Base-by-base conservation (phyloP, 2,888 invertebrate species). In the Nebria brevicollis region DNA sequence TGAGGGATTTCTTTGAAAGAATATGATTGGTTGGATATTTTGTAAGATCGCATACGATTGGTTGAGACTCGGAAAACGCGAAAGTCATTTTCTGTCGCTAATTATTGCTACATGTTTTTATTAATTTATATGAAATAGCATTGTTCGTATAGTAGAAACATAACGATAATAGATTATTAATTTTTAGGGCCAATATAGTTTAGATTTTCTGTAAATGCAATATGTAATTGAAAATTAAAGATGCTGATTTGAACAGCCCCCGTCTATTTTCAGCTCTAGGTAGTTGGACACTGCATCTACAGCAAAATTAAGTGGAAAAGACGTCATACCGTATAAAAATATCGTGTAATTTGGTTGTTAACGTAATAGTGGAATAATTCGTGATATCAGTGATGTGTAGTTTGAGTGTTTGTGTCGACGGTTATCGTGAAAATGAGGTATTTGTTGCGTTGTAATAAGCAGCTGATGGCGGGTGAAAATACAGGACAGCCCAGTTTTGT, bases 201-300 rank as follows among this genome's bases (percentile, higher is more conserved):
- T 6, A 66, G 26, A 26, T 7, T 76, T 26, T 65, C n/a, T 76
- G 7, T 13, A 54, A 20, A n/a, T 8, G 43, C 66, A 54, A 41
- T 25, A 41, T 72, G 10, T 41, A 72, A 54, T 41, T 64, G 34
- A 34, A 73, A 65, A 79, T 84, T 83, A 85, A 83, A 84, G 90
- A 89, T 86, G 85, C 85, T 87, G 87, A 84, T 83, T 85, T 85
- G 89, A 89, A 90, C 90, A 91, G 91, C 92, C 92, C 92, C 92
- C 92, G 92, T 92, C 92, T 92, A 92, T 92, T 92, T 92, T 93
- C 93, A 93, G 93, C 92, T 91, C 90, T 91, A 92, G 92, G 93
- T 92, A 93, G 92, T 93, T 92, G 90, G 90, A 76, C 91, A 92
- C 92, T 92, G 92, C 92, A 88, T 90, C 89, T 90, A 90, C 90